Percentiles rank a stretch among this genome's conserved stretches.
phyloP scores from a whole-genome alignment of 2,888 invertebrate genomes.

The Caenorhabditis angaria region DNA sequence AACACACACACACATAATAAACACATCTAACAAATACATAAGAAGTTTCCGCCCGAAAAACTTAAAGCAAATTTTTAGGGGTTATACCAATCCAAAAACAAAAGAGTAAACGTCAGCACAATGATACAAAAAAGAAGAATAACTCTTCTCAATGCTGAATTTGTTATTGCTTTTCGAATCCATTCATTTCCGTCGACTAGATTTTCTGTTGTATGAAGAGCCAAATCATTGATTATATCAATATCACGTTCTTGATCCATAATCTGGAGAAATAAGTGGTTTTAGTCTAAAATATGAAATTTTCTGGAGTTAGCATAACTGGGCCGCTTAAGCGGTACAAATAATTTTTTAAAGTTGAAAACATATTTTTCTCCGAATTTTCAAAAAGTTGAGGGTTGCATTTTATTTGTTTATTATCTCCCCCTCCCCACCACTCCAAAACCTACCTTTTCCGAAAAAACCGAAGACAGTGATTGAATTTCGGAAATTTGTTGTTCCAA shows the following conservation, averaged over 20 bases:
- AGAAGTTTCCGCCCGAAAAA: not conserved
- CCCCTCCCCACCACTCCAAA: not conserved
- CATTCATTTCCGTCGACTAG: constrained; percentile 95
- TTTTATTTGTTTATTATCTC: too few relatives aligned
- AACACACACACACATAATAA: not conserved
- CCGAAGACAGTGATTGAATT: constrained; percentile 91
- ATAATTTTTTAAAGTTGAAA: too few relatives aligned
- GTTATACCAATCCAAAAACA: constrained; percentile 99
- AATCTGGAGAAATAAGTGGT: too few relatives aligned
- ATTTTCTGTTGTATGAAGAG: constrained; percentile 91
- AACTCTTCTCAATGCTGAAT: constrained; percentile 92
- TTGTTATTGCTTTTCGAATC: constrained; percentile 92
- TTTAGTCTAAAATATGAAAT: too few relatives aligned
- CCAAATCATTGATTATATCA: constrained; percentile 86
- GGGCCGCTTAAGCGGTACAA: too few relatives aligned
- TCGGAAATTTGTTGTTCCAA: constrained; percentile 85
- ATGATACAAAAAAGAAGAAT: constrained; percentile 93
- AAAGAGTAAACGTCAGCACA: constrained; percentile 91
- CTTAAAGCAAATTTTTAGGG: constrained; percentile 11
- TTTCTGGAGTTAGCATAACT: too few relatives aligned
- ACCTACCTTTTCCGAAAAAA: constrained; percentile 89
- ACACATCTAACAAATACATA: not conserved
- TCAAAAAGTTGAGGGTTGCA: too few relatives aligned
- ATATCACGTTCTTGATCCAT: constrained; percentile 84
- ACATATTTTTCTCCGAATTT: not conserved